phyloP scores from a whole-genome alignment of 1,140 invertebrate genomes.

The Drosophila mojavensis region DNA sequence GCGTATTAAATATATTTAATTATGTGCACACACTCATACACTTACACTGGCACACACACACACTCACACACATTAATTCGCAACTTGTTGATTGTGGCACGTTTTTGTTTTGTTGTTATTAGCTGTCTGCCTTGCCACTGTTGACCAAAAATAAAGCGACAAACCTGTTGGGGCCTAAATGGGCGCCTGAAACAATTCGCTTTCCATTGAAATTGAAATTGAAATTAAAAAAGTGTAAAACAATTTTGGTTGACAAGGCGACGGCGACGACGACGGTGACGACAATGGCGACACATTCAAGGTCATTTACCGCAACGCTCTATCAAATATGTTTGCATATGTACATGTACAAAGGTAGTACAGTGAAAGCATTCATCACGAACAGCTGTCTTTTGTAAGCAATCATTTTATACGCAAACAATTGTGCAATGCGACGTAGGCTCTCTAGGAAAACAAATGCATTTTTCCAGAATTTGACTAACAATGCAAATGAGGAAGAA shows the following conservation, averaged over 20 bases:
- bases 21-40: slow-evolving; percentile 2
- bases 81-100: slow-evolving; percentile 60
- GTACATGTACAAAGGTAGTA: too few relatives aligned
- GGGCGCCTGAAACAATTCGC: slow-evolving; percentile 34
- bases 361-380: background rate
- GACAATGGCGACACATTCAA: slow-evolving; percentile 45
- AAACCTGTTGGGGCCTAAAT: slow-evolving; percentile 59
- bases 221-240: slow-evolving; percentile 7
- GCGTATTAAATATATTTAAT: slow-evolving; percentile 59
- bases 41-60: too few relatives aligned
- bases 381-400: background rate
- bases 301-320: slow-evolving; percentile 38
- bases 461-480: too few relatives aligned
- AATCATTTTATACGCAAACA: too few relatives aligned
- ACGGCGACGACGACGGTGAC: background rate
- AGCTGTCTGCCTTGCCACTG: slow-evolving; percentile 37
- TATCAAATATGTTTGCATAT: too few relatives aligned
- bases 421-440: too few relatives aligned
- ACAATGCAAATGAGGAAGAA: too few relatives aligned
- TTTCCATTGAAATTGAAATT: slow-evolving; percentile 54
- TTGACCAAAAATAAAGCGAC: slow-evolving; percentile 40
- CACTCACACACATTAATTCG: slow-evolving; percentile 8
- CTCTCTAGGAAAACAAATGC: too few relatives aligned
- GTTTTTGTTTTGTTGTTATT: slow-evolving; percentile 37
- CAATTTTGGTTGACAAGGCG: slow-evolving; percentile 54